Evolutionary conservation across 92 coral and sea anemone genomes (phyloP).

Genomic region (Epizoanthus scotinus): DNA sequence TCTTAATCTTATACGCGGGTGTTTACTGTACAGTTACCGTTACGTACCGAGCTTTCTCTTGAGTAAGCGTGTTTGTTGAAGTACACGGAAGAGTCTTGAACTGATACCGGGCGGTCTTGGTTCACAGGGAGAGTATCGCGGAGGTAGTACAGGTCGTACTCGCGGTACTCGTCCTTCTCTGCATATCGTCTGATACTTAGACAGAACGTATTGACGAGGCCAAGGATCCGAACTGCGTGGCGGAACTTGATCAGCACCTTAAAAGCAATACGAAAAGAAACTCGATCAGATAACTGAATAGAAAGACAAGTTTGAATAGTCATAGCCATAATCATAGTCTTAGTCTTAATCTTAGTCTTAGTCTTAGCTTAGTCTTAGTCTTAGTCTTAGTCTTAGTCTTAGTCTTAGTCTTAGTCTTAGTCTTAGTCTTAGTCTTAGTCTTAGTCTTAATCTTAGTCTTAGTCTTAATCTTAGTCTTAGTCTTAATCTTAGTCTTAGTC

Average conservation of each 20-base stretch:
- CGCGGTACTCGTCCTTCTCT: constrained; percentile 64
- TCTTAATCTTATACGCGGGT: too few species aligned
- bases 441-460: too few species aligned
- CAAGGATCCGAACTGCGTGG: constrained; percentile 61
- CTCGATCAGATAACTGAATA: neutral
- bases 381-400: too few species aligned
- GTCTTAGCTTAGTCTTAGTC: too few species aligned
- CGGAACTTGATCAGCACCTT: constrained; percentile 67
- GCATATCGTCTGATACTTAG: constrained; percentile 76
- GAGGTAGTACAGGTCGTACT: constrained; percentile 78
- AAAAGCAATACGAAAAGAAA: neutral
- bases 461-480: too few species aligned
- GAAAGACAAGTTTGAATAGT: neutral
- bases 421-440: too few species aligned
- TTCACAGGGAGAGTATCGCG: constrained; percentile 77
- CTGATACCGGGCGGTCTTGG: constrained; percentile 58
- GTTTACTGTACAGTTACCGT: too few species aligned
- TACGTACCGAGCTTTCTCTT: constrained; percentile 74
- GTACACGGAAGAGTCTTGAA: constrained; percentile 57
- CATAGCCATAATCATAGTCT: too few species aligned
- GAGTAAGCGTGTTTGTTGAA: constrained; percentile 78
- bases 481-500: too few species aligned
- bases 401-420: too few species aligned
- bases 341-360: too few species aligned
- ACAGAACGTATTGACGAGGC: constrained; percentile 62